These are phyloP conservation scores for Phaethornis superciliosus DNA, from an alignment of 2,113 vertebrate genomes.

Conservation along the genomic window DNA sequence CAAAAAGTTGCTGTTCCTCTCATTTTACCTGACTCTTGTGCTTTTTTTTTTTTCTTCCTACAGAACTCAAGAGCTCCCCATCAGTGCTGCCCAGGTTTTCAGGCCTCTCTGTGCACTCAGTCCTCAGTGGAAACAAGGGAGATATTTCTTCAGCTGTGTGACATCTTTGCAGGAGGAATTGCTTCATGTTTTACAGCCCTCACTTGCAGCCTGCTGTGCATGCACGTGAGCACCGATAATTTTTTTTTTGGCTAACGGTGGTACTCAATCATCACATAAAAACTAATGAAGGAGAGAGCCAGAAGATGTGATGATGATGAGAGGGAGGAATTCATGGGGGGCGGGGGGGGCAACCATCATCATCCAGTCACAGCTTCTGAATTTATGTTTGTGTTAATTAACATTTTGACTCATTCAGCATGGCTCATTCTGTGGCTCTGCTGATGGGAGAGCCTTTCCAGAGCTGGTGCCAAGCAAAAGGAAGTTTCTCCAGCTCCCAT, in stretches of 20 bases:
- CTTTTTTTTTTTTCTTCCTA: background rate
- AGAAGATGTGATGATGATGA: slow-evolving; percentile 49
- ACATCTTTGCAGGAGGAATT: background rate
- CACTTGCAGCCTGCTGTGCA: background rate
- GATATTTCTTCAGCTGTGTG: background rate
- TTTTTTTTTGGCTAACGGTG: background rate
- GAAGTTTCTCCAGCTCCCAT: background rate
- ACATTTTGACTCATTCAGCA: slow-evolving; percentile 34
- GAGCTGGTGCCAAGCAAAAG: background rate
- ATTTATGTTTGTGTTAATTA: slow-evolving; percentile 29
- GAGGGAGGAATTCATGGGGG: slow-evolving; percentile 19
- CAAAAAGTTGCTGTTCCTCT: background rate
- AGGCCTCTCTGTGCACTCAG: background rate
- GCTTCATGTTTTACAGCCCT: background rate
- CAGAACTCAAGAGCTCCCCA: fast-evolving
- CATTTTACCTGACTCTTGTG: background rate
- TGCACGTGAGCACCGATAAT: background rate
- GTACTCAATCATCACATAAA: slow-evolving; percentile 59
- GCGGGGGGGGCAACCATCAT: background rate
- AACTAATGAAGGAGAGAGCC: slow-evolving; percentile 42
- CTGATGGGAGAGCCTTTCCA: background rate
- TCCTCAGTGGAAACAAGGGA: background rate
- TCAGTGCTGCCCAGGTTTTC: background rate
- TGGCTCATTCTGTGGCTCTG: background rate
- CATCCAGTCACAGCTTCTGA: background rate